phyloP scores from a whole-genome alignment of 2,888 invertebrate species.

The Scaptomyza parva region DNA sequence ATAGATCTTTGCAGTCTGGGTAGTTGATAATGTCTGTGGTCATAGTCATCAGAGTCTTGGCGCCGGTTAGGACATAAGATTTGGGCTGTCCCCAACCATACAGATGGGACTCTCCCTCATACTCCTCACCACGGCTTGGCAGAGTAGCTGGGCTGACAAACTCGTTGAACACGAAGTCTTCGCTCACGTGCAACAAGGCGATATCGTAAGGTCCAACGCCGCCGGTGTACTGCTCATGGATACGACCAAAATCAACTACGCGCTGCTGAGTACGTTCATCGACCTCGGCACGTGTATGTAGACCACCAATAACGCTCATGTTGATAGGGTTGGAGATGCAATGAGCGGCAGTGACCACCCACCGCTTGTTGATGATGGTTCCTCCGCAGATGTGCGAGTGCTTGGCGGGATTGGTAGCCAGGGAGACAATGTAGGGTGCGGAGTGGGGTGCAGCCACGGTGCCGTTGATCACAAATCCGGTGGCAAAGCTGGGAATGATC shows the following conservation, averaged over 20 bases:
- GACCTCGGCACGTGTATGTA: conserved; percentile 77
- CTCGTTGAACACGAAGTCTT: conserved; percentile 76
- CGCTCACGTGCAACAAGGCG: conserved; percentile 84
- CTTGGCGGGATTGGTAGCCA: conserved; percentile 64
- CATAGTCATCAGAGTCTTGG: conserved; percentile 78
- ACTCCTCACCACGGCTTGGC: conserved; percentile 76
- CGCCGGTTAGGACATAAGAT: conserved; percentile 47
- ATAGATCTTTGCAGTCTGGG: conserved; percentile 56
- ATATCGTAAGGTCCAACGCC: conserved; percentile 86
- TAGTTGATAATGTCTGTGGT: conserved; percentile 75
- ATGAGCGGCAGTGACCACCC: conserved; percentile 85
- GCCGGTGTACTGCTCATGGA: conserved; percentile 81
- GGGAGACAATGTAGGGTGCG: conserved; percentile 85
- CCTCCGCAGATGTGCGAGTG: conserved; percentile 85
- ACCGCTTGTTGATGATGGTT: conserved; percentile 82
- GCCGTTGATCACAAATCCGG: conserved; percentile 82
- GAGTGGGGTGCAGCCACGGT: conserved; percentile 82
- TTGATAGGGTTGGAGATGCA: conserved; percentile 76
- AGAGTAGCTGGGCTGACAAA: conserved; percentile 82
- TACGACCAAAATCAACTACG: conserved; percentile 70
- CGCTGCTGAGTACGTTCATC: conserved; percentile 69
- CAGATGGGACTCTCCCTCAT: conserved; percentile 79
- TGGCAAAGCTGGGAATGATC: conserved; percentile 73
- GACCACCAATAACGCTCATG: conserved; percentile 84
- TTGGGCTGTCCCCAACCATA: conserved; percentile 85